A percentile compares a stretch with the other conserved stretches of the same genome.
Evolutionary conservation across 37 sponge, comb jelly and placozoan genomes (phyloP).

Genomic region (Ianthella basta): DNA sequence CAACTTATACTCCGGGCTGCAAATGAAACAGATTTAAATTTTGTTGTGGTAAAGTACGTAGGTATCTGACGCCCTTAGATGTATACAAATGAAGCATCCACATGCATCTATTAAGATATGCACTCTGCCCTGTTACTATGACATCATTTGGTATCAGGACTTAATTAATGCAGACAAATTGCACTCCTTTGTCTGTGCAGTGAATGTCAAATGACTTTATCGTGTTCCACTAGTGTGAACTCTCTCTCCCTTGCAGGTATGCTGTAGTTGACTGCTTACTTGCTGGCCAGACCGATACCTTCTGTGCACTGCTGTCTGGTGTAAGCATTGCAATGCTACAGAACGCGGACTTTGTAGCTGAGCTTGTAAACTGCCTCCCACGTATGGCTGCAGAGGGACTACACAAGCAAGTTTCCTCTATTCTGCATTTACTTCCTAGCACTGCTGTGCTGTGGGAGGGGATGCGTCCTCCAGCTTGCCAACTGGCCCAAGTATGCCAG

Average conservation of each 20-base stretch:
- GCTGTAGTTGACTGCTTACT: background rate
- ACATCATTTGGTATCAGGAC: too few species aligned
- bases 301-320: background rate
- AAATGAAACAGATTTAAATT: too few species aligned
- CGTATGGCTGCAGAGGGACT: background rate
- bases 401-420: background rate
- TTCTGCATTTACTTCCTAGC: background rate
- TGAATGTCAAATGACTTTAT: background rate
- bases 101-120: too few species aligned
- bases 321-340: background rate
- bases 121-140: too few species aligned
- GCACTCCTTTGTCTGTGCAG: too few species aligned
- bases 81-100: too few species aligned
- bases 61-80: too few species aligned
- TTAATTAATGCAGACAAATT: too few species aligned
- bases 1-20: too few species aligned
- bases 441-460: background rate
- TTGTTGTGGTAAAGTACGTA: too few species aligned
- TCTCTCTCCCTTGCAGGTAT: background rate
- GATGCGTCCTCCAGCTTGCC: background rate
- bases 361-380: background rate
- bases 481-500: background rate
- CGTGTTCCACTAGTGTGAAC: background rate
- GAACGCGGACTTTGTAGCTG: background rate
- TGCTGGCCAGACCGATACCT: background rate